phyloP scores from a whole-genome alignment of 1,140 invertebrate species.

The Euwallacea similis region DNA sequence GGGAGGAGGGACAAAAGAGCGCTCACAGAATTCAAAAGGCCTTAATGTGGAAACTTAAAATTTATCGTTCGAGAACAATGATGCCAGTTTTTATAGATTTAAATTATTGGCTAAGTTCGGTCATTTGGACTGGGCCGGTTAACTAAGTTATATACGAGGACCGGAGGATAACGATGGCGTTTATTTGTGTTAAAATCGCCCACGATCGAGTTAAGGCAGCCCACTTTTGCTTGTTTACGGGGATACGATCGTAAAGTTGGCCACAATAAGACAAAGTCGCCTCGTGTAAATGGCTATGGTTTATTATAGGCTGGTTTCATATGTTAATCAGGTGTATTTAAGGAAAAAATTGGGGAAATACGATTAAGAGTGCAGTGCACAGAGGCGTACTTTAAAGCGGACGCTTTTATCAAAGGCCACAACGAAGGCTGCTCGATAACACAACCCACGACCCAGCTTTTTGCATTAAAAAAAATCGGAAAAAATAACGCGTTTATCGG shows the following conservation, averaged over 20 bases:
- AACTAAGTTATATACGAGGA: conserved; percentile 36
- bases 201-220: conserved; percentile 32
- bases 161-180: conserved; percentile 33
- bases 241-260: conserved; percentile 31
- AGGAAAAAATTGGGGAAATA: not conserved
- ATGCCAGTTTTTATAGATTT: conserved; percentile 38
- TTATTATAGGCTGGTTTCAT: conserved; percentile 24
- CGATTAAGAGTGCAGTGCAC: not conserved
- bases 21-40: conserved; percentile 33
- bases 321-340: conserved; percentile 13
- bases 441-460: no score
- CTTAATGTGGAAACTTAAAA: conserved; percentile 37
- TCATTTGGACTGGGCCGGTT: conserved; percentile 33
- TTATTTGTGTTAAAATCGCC: conserved; percentile 37
- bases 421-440: no score
- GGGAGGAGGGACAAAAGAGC: conserved; percentile 25
- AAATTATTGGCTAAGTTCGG: conserved; percentile 37
- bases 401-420: no score
- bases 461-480: no score
- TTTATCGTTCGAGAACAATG: conserved; percentile 35
- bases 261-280: conserved; percentile 31
- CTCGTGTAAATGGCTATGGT: conserved; percentile 24
- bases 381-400: no score
- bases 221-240: conserved; percentile 36
- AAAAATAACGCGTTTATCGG: no score